A percentile compares a stretch with the other conserved stretches of the same genome.
These are phyloP conservation scores for Botrylloides violaceus DNA, from an alignment of 23 tunicate genomes.

Conservation along the genomic window DNA sequence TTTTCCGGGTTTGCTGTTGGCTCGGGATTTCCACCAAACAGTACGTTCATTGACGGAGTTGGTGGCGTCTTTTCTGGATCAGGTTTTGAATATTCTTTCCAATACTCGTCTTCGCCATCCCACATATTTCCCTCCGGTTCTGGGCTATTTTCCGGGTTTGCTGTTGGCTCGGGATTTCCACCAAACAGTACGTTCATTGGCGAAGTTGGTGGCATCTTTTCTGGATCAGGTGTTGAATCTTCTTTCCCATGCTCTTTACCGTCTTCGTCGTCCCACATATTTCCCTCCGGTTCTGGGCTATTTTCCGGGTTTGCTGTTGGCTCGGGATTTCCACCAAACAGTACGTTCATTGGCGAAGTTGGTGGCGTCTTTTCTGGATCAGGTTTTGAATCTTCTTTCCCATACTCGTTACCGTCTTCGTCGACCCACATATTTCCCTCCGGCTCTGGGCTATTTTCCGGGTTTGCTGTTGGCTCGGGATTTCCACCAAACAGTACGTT, in stretches of 20 bases:
- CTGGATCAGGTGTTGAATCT: no score
- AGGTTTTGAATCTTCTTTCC: neutral
- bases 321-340: neutral
- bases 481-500: neutral
- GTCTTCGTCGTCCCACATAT: no score
- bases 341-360: neutral
- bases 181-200: no score
- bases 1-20: neutral
- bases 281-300: neutral
- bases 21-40: no score
- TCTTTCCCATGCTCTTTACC: neutral
- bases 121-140: no score
- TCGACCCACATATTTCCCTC: neutral
- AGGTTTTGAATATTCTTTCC: neutral
- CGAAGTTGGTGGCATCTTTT: no score
- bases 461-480: neutral
- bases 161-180: no score
- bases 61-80: neutral
- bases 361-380: constrained; percentile 2
- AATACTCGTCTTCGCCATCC: neutral
- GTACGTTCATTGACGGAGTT: no score
- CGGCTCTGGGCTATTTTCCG: constrained; percentile 1
- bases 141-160: no score
- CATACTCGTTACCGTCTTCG: neutral
- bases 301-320: neutral